Evolutionary conservation across 2,888 invertebrate species (phyloP), one percentile per base, ranked within the genome.

Genomic region (Conops quadrifasciatus): DNA sequence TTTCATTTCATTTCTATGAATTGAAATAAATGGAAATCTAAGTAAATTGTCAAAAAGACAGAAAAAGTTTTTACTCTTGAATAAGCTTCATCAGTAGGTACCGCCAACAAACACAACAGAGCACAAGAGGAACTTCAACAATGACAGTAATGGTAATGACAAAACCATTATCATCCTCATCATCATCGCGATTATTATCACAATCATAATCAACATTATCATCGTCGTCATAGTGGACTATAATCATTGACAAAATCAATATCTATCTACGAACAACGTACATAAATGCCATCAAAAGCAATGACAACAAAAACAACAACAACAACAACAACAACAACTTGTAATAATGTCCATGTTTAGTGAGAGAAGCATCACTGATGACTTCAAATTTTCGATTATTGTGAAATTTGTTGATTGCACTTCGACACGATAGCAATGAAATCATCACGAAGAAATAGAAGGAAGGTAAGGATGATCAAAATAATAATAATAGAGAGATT

Each of bases 341-440:
- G 3, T 3, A 28, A 58, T 65, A 49, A 16, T 53, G 21, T 28
- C 16, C 16, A 58, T 19, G 65, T 30, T 21, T 53, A 21, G 53
- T 66, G 19, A 36, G 16, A 49, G 47, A 5, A 28, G 53, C 28
- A 66, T 51, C 36, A 53, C 21, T 53, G 28, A 58, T 58, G 28
- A 58, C 26, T 47, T 59, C 36, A 59, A 45, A 49, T 49, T 24
- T 30, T 60, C 49, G 28, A 56, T 67, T 58, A 67, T 60, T 59
- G 67, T 16, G 59, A 7, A 26, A 67, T 45, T 56, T 67, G 26
- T 56, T 67, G 62, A 45, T 30, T 59, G 30, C 24, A 36, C 30
- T 49, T 4, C 49, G 15, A n/a, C 21, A 53, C 36, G 53, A 21
- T 53, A 11, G 24, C 11, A 21, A 21, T 19, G n/a, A 53, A 21